phyloP scores from a whole-genome alignment of 2,888 invertebrate genomes.

The Sarcophaga subvicina region DNA sequence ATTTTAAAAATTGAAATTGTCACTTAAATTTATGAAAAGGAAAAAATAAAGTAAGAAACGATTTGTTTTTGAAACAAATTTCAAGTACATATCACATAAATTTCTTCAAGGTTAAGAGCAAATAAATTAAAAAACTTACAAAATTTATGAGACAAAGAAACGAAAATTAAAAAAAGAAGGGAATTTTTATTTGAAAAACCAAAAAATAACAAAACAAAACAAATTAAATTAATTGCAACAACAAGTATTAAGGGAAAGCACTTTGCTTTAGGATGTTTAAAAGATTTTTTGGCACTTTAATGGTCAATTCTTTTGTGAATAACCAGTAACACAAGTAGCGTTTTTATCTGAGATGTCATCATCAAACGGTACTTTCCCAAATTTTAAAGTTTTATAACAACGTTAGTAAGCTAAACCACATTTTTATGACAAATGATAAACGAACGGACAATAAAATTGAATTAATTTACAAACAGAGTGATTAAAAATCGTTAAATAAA shows the following conservation, averaged over 20 bases:
- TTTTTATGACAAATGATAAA: no score
- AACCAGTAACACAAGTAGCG: neutral
- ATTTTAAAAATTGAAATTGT: conserved; percentile 16
- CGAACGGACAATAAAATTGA: neutral
- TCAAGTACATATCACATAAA: conserved; percentile 51
- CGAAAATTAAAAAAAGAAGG: neutral
- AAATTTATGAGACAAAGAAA: conserved; percentile 1
- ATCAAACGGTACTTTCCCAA: conserved; percentile 15
- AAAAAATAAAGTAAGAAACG: conserved; percentile 17
- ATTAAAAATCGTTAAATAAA: conserved; percentile 23
- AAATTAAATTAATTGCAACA: neutral
- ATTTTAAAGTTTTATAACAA: conserved; percentile 6
- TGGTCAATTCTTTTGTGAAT: conserved; percentile 57
- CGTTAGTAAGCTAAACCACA: no score
- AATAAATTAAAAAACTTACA: neutral
- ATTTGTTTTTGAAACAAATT: conserved; percentile 48
- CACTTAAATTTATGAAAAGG: neutral
- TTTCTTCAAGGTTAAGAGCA: conserved; percentile 57
- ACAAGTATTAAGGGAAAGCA: neutral
- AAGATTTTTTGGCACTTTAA: conserved; percentile 49
- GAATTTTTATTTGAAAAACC: neutral
- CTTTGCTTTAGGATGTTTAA: neutral
- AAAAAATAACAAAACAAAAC: conserved; percentile 30
- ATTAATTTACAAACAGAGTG: conserved; percentile 60
- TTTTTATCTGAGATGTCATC: neutral